Base-by-base conservation (phyloP, 2,888 invertebrate genomes). In the Formica aserva region DNA sequence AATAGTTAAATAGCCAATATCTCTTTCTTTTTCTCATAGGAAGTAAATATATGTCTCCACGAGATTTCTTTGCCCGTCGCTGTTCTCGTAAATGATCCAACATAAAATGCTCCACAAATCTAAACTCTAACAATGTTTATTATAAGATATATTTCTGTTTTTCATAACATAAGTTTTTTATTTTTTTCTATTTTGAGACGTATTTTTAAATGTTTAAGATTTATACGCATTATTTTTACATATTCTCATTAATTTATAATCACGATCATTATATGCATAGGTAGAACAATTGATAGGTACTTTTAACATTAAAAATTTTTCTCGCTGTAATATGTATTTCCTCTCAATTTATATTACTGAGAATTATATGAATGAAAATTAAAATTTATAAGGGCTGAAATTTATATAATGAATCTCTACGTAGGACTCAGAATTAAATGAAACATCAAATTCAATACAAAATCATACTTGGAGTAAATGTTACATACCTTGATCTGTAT, bases 341-440 rank as follows among this genome's bases (percentile, higher is more conserved):
- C 45, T 65, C 38, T 26, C 26, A 22, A 76, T 76, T 38, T 48
- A 8, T 35, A 76, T 48, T 22, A 62, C 22, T 45, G 63, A 32
- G 35, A 76, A n/a, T 52, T 22, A 6, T 52, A 76, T 8, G 48
- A 65, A 52, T 76, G 1, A 26, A 1, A 26, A 26, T 26, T 26
- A 26, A 26, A 26, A 26, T 26, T 26, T 26, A 26, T 26, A 26
- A 26, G 26, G 26, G 26, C 26, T 26, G 1, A 26, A 66, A 65
- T 77, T 9, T n/a, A 4, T 66, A n/a, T 48, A 52, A 76, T 65
- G n/a, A 26, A 57, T 76, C 63, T 63, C 41, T 35, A 6, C 32
- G 41, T 75, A 35, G 63, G 48, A 65, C 41, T 38, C 52, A 6
- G 13, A 77, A 77, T 76, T 76, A 52, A 66, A 26, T 66, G 15